These are phyloP conservation scores for Trilocha varians DNA, from an alignment of 2,888 invertebrate species.

Conservation along the genomic window DNA sequence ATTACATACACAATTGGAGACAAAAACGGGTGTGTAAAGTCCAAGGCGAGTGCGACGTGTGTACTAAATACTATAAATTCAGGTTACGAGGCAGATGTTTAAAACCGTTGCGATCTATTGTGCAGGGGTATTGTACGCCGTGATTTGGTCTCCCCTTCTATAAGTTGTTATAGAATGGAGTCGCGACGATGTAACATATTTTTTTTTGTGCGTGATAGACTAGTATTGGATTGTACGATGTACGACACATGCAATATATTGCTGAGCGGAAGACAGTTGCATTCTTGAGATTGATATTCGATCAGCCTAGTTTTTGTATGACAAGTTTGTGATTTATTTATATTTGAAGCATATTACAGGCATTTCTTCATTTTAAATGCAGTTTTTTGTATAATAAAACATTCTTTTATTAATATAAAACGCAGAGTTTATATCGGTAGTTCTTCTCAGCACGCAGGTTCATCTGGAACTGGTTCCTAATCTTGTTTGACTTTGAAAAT, in stretches of 20 bases:
- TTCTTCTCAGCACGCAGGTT: no score
- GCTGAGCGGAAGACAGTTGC: not conserved
- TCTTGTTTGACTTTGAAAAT: no score
- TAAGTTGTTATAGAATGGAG: conserved; percentile 7
- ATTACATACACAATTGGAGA: conserved; percentile 19
- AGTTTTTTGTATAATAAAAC: no score
- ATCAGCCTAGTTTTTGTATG: not conserved
- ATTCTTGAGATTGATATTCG: not conserved
- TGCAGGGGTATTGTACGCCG: conserved; percentile 46
- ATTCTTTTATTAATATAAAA: no score
- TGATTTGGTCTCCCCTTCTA: conserved; percentile 57
- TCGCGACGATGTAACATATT: not conserved
- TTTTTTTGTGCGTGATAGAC: not conserved
- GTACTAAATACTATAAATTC: conserved; percentile 16
- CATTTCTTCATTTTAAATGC: no score
- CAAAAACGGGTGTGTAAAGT: conserved; percentile 8
- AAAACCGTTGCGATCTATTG: conserved; percentile 69
- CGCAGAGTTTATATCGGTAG: no score
- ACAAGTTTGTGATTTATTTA: not conserved
- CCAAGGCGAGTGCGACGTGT: conserved; percentile 18
- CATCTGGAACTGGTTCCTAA: no score
- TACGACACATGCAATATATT: not conserved
- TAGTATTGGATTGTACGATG: not conserved
- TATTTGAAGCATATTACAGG: no score
- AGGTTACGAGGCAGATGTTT: conserved; percentile 51